Conservation (phyloP, 2,888 invertebrate species). For the Hemicrepidius hirtus region DNA sequence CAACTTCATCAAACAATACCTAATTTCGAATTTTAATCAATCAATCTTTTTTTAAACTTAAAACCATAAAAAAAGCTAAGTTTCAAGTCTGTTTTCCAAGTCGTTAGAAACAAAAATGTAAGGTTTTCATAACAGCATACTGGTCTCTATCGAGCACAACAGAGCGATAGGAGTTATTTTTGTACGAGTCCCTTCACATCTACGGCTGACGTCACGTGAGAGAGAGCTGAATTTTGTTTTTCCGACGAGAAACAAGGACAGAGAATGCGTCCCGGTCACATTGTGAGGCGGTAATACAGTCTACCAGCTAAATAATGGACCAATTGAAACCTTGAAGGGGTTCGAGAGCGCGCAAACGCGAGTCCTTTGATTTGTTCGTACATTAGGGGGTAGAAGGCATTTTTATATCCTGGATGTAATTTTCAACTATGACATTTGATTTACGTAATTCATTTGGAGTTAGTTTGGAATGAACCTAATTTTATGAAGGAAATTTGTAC, state of each 20-base stretch:
- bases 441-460: slow-evolving; percentile 57
- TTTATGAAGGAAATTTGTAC: slow-evolving; percentile 5
- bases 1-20: too few relatives aligned
- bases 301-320: slow-evolving; percentile 59
- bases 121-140: slow-evolving; percentile 36
- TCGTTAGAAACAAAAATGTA: not conserved
- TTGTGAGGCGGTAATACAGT: slow-evolving; percentile 64
- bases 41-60: too few relatives aligned
- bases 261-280: slow-evolving; percentile 63
- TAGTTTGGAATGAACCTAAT: slow-evolving; percentile 26
- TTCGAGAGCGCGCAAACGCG: slow-evolving; percentile 62
- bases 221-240: slow-evolving; percentile 57
- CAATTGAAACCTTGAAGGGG: slow-evolving; percentile 50
- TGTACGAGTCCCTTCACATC: slow-evolving; percentile 68
- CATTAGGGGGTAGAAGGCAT: slow-evolving; percentile 61
- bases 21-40: too few relatives aligned
- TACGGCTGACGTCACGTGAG: slow-evolving; percentile 66
- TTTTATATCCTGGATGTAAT: slow-evolving; percentile 61
- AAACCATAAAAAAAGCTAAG: not conserved
- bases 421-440: slow-evolving; percentile 60
- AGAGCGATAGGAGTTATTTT: slow-evolving; percentile 68
- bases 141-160: slow-evolving; percentile 63
- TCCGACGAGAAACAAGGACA: slow-evolving; percentile 58
- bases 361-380: slow-evolving; percentile 66
- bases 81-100: not conserved